These are phyloP conservation scores for Heliconius nattereri DNA, from an alignment of 1,140 invertebrate genomes.

Conservation along the genomic window DNA sequence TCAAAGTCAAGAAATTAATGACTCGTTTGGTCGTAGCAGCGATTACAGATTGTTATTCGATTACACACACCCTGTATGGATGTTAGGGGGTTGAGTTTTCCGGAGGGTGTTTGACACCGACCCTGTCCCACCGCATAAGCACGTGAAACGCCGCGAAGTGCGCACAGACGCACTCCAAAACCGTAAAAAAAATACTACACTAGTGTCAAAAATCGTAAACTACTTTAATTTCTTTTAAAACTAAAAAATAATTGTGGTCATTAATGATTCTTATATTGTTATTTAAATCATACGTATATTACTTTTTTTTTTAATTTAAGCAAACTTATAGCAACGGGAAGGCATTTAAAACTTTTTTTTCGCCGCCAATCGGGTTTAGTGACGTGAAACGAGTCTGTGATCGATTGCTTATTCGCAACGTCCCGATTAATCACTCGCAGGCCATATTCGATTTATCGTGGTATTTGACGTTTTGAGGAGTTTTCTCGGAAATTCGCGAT, in stretches of 20 bases:
- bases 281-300: not conserved
- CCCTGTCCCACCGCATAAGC: slow-evolving; percentile 55
- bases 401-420: slow-evolving; percentile 61
- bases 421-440: slow-evolving; percentile 57
- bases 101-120: slow-evolving; percentile 53
- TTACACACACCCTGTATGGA: slow-evolving; percentile 56
- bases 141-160: slow-evolving; percentile 68
- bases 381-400: slow-evolving; percentile 52
- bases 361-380: slow-evolving; percentile 44
- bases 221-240: not conserved
- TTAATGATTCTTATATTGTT: not conserved
- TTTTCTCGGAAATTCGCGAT: slow-evolving; percentile 72
- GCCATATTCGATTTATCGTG: slow-evolving; percentile 66
- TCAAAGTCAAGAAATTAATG: slow-evolving; percentile 62
- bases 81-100: slow-evolving; percentile 69
- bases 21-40: slow-evolving; percentile 57
- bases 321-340: slow-evolving; percentile 31
- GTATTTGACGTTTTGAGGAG: slow-evolving; percentile 67
- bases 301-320: not conserved
- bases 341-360: slow-evolving; percentile 35
- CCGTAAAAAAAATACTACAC: not conserved
- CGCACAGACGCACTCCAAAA: slow-evolving; percentile 42
- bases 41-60: slow-evolving; percentile 62
- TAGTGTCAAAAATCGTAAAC: not conserved
- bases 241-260: not conserved